Evolutionary conservation across 1,140 invertebrate species (phyloP).

Genomic region (Drosophila arizonae): DNA sequence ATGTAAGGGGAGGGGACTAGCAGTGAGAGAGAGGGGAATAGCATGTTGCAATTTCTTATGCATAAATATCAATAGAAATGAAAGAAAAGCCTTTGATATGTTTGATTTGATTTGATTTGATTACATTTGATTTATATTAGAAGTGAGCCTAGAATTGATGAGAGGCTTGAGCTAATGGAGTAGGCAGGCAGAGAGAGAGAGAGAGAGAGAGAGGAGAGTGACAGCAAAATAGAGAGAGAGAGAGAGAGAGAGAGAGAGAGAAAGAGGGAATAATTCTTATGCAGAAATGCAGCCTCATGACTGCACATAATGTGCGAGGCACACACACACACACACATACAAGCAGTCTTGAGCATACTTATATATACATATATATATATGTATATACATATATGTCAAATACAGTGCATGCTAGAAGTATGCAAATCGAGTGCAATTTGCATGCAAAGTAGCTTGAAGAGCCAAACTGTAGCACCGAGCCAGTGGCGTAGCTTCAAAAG

Average conservation of each 20-base stretch:
- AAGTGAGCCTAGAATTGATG: background rate
- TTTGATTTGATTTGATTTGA: conserved; percentile 43
- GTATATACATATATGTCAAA: conserved; percentile 1
- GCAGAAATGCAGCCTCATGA: conserved; percentile 39
- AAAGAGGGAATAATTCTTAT: too few species aligned
- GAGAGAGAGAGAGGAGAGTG: too few species aligned
- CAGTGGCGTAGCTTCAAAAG: background rate
- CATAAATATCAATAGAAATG: conserved; percentile 46
- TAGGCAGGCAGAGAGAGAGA: background rate
- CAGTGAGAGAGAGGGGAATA: background rate
- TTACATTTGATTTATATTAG: conserved; percentile 24
- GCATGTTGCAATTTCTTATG: conserved; percentile 34
- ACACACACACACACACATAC: conserved; percentile 16
- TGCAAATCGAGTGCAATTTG: conserved; percentile 75
- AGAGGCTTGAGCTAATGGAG: background rate
- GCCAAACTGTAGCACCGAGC: conserved; percentile 36
- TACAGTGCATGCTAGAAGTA: conserved; percentile 72
- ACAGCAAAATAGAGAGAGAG: too few species aligned
- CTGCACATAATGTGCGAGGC: conserved; percentile 57
- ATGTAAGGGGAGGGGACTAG: background rate
- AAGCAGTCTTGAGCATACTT: too few species aligned
- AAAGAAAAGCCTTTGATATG: conserved; percentile 24
- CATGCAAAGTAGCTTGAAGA: conserved; percentile 73
- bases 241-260: too few species aligned
- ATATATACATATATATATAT: conserved; percentile 7